Base-by-base conservation (phyloP, 2,888 invertebrate species). In the Hypena proboscidalis region DNA sequence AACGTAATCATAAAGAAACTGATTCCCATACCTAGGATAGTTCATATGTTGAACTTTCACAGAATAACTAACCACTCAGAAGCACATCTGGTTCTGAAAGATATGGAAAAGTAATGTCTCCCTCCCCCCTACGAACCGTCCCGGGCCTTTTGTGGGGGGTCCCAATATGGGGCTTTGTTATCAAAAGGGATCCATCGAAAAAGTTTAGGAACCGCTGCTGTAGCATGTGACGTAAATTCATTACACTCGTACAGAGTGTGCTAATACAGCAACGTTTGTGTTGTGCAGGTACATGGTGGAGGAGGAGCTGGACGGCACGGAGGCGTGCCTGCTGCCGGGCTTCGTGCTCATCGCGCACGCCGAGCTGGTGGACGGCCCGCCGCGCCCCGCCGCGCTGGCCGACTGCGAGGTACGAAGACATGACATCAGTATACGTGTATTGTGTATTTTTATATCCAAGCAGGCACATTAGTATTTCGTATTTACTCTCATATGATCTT, bases 241-340 rank as follows among this genome's bases (percentile, higher is more conserved):
- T n/a, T n/a, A n/a, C n/a, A n/a, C n/a, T n/a, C n/a, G n/a, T n/a
- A 17, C 17, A n/a, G 4, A 29, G 10, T 29, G 14, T 6, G n/a
- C 4, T 7, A 10, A 6, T n/a, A n/a, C 5, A 0, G 17, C 23
- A 2, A 2, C 1, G 4, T 5, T 1, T 2, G 0, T 19, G 8
- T 15, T 0, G 1, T 22, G 1, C 51, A 74, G 71, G 30, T 63
- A 67, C 53, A 54, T 54, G 0, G 61, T 65, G 5, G 63, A 60
- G 4, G 69, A 70, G 27, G 74, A 77, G 47, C 17, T 75, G 29
- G 79, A 76, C 30, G 77, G 77, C 2, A 30, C 57, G 2, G 77
- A 74, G 49, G 70, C 44, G 3, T 39, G 51, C 15, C 22, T 85
- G 41, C 51, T 84, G 37, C 91, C 92, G 11, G 94, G 90, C 4